Evolutionary conservation across 2,113 vertebrate genomes (phyloP).

Genomic region (Phalacrocorax carbo): DNA sequence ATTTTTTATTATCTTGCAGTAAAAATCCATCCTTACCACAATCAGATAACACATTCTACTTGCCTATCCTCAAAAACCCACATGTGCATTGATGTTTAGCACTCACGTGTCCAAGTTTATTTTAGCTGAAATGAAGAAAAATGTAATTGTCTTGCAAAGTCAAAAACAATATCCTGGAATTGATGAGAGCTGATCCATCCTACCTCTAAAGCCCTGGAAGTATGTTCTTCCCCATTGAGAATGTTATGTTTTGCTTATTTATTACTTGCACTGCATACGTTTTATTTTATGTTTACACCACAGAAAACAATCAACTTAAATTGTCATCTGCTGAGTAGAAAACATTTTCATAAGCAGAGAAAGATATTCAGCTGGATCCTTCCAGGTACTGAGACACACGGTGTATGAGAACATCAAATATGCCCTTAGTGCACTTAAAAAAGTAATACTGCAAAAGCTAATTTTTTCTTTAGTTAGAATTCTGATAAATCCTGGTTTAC

Average conservation of each 20-base stretch:
- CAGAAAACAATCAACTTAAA: not conserved
- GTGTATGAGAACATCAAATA: not conserved
- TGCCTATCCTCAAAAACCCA: not conserved
- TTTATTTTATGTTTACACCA: not conserved
- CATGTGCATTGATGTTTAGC: not conserved
- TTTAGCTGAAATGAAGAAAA: not conserved
- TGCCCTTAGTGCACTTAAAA: not conserved
- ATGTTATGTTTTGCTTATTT: not conserved
- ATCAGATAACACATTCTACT: not conserved
- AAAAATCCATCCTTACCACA: not conserved
- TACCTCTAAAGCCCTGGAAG: not conserved
- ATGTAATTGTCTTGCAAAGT: not conserved
- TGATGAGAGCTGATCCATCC: not conserved
- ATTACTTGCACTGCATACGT: not conserved
- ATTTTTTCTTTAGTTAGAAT: not conserved
- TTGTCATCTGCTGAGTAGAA: not conserved
- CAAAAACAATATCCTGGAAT: not conserved
- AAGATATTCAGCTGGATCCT: not conserved
- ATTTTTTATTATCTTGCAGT: not conserved
- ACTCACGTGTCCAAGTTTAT: not conserved
- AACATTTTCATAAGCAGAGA: not conserved
- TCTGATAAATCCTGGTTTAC: not conserved
- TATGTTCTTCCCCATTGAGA: not conserved
- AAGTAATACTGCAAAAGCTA: not conserved
- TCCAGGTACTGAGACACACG: not conserved